Evolutionary conservation across 2,888 invertebrate genomes (phyloP), one percentile per base, ranked within the genome.

Genomic region (Polydrusus pterygomalis): DNA sequence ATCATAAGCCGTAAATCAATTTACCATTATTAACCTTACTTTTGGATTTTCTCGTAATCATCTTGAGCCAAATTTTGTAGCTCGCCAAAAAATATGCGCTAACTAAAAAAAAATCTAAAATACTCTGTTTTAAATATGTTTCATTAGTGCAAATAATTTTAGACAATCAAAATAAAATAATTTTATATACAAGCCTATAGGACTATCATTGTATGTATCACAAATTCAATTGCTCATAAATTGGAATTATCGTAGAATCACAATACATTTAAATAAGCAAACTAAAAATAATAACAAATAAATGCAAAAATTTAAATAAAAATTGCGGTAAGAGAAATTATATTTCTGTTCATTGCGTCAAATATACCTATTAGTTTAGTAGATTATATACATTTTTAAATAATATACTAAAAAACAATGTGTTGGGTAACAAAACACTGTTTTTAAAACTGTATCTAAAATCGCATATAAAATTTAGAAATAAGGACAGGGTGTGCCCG

Each of bases 191-290:
- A 84, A 80, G 81, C 81, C 80, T 82, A 83, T 76, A 80, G 81
- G 80, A 80, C 80, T 78, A 81, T 83, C 84, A 73, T 67, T 56
- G 65, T 72, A 70, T 56, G 85, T 87, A 87, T 87, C 87, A 87
- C 87, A 87, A 87, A 86, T 86, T 85, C 84, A 85, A 86, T 86
- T 87, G 86, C 87, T 87, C 86, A 17, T n/a, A 79, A 83, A 38
- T 83, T 86, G 86, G 86, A 87, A 86, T 87, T 81, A 80, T 83
- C 84, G 84, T 82, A 71, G 83, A 85, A 87, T 87, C 87, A 87
- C 86, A 82, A 86, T 86, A 64, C 82, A 85, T 82, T 85, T 84
- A 85, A 85, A 86, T 82, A 85, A 85, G 85, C 86, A 83, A 83
- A 79, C 80, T 82, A 84, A 83, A 80, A 81, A 75, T 81, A 82